Percentiles rank a stretch among this genome's conserved stretches.
phyloP scores from a whole-genome alignment of 1,140 invertebrate genomes.

The Ceratina australensis region DNA sequence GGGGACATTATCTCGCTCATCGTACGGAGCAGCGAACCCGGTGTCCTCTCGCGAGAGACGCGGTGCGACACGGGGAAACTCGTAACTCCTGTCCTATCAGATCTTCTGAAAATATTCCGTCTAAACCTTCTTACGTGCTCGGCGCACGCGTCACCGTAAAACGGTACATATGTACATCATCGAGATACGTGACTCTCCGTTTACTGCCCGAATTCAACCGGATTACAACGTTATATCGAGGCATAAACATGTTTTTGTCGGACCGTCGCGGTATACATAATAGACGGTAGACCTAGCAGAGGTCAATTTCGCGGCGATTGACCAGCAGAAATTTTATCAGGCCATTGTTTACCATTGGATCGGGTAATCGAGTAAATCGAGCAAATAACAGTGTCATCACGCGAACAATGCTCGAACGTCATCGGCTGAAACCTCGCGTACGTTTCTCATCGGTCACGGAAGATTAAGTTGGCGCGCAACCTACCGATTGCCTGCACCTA shows the following conservation, averaged over 20 bases:
- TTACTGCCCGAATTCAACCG: slow-evolving; percentile 8
- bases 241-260: slow-evolving; percentile 3
- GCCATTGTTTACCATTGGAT: no score
- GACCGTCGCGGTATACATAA: neutral
- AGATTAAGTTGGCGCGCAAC: slow-evolving; percentile 21
- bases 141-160: neutral
- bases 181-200: neutral
- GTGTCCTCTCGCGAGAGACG: neutral
- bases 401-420: slow-evolving; percentile 18
- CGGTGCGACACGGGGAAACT: neutral
- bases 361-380: neutral
- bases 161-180: neutral
- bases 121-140: neutral
- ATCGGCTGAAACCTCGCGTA: slow-evolving; percentile 4
- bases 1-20: neutral
- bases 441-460: slow-evolving; percentile 26
- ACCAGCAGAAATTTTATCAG: neutral
- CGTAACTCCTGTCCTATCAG: neutral
- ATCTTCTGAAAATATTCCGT: neutral
- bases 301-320: neutral
- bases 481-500: slow-evolving; percentile 8
- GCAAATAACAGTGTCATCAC: slow-evolving; percentile 21
- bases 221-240: slow-evolving; percentile 5
- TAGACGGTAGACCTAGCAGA: no score
- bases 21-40: neutral